phyloP scores from a whole-genome alignment of 1,140 invertebrate genomes.

The Phortica variegata region DNA sequence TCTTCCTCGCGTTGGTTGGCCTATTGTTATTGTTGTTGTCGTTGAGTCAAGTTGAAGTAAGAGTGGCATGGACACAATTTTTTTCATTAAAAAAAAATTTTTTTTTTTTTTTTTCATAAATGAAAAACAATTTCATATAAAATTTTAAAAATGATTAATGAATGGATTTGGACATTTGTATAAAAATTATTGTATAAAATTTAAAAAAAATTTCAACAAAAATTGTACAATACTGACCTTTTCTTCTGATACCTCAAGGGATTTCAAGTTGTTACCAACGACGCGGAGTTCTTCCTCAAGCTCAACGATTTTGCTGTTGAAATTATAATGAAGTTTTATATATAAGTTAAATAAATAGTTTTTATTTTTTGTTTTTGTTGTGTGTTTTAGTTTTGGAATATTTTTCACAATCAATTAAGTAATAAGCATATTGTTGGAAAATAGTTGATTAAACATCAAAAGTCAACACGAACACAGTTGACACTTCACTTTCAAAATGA shows the following conservation, averaged over 20 bases:
- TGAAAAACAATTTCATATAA: background rate
- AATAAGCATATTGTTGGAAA: slow-evolving; percentile 14
- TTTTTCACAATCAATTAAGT: too few species aligned
- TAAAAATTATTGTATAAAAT: too few species aligned
- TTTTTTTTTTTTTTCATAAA: slow-evolving; percentile 2
- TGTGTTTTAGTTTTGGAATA: too few species aligned
- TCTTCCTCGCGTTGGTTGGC: slow-evolving; percentile 99
- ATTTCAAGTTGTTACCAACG: slow-evolving; percentile 99
- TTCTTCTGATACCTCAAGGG: slow-evolving; percentile 98
- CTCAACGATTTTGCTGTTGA: slow-evolving; percentile 97
- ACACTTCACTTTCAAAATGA: slow-evolving; percentile 24
- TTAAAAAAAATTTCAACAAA: slow-evolving; percentile 6
- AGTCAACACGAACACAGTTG: slow-evolving; percentile 22
- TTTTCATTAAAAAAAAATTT: background rate
- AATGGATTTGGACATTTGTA: too few species aligned
- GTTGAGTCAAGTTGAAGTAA: slow-evolving; percentile 16
- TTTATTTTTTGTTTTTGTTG: slow-evolving; percentile 17
- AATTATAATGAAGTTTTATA: slow-evolving; percentile 9
- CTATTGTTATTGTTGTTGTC: slow-evolving; percentile 62
- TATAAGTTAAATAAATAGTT: slow-evolving; percentile 11
- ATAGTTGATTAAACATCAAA: slow-evolving; percentile 7
- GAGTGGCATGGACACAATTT: slow-evolving; percentile 4
- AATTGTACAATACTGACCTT: slow-evolving; percentile 73
- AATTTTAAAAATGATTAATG: too few species aligned
- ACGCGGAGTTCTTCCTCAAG: slow-evolving; percentile 98